Conservation (phyloP, 2,888 invertebrate species). For the Ichneumoninae sp. region DNA sequence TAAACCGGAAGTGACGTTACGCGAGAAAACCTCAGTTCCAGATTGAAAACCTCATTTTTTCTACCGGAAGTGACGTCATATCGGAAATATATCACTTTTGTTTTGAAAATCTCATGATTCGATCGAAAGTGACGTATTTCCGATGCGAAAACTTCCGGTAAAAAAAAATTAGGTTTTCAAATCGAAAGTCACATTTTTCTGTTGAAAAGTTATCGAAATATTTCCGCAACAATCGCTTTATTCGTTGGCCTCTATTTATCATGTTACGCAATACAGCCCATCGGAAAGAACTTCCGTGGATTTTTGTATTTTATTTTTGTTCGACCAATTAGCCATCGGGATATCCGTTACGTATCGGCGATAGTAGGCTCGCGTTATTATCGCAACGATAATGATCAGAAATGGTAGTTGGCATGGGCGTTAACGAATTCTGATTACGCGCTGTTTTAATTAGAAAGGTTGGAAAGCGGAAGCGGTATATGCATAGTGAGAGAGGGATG, state of each 20-base stretch:
- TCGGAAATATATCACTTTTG: too few relatives aligned
- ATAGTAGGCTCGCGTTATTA: background rate
- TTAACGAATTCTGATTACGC: conserved; percentile 38
- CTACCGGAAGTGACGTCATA: too few relatives aligned
- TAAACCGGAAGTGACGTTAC: too few relatives aligned
- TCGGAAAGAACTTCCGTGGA: background rate
- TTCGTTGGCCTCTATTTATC: background rate
- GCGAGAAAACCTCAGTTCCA: too few relatives aligned
- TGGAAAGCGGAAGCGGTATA: background rate
- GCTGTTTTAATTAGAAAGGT: conserved; percentile 44
- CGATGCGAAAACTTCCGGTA: too few relatives aligned
- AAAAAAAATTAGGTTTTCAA: too few relatives aligned
- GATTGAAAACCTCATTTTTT: too few relatives aligned
- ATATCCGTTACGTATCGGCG: background rate
- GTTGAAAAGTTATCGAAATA: background rate
- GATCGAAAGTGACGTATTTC: too few relatives aligned
- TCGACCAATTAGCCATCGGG: background rate
- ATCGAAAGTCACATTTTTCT: background rate
- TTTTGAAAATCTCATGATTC: too few relatives aligned
- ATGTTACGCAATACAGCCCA: background rate
- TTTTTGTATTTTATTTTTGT: background rate
- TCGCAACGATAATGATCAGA: conserved; percentile 8
- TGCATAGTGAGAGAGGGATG: background rate
- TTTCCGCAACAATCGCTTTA: background rate
- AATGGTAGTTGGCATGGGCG: conserved; percentile 13